Percentiles rank a stretch among this genome's conserved stretches.
Evolutionary conservation across 2,113 vertebrate genomes (phyloP).

Genomic region (Pituophis catenifer): DNA sequence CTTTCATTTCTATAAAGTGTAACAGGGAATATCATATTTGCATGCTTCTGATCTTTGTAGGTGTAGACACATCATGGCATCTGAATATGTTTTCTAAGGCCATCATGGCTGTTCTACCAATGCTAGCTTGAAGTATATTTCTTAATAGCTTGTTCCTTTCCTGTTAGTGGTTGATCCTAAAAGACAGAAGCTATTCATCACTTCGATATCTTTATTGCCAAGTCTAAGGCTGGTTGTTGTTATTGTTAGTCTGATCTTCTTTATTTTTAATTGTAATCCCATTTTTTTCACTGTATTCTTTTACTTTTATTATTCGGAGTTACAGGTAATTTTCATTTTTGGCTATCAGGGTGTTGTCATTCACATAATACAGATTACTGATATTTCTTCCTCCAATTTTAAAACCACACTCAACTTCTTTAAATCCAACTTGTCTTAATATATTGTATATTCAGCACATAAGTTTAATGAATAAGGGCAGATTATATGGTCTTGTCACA

Average conservation of each 20-base stretch:
- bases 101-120: neutral
- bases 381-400: neutral
- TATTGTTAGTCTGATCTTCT: neutral
- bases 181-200: neutral
- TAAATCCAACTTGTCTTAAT: neutral
- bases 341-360: neutral
- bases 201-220: neutral
- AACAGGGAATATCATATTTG: neutral
- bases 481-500: neutral
- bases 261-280: neutral
- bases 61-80: neutral
- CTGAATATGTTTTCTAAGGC: neutral
- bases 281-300: neutral
- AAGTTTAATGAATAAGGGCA: neutral
- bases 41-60: neutral
- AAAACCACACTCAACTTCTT: neutral
- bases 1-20: neutral
- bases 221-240: neutral
- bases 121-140: neutral
- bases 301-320: neutral
- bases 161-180: neutral
- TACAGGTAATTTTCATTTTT: neutral
- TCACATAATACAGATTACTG: neutral
- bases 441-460: neutral
- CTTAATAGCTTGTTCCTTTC: neutral